Percentiles rank a stretch among this genome's conserved stretches.
phyloP scores from a whole-genome alignment of 2,888 invertebrate species.

The Zele albiditarsus region DNA sequence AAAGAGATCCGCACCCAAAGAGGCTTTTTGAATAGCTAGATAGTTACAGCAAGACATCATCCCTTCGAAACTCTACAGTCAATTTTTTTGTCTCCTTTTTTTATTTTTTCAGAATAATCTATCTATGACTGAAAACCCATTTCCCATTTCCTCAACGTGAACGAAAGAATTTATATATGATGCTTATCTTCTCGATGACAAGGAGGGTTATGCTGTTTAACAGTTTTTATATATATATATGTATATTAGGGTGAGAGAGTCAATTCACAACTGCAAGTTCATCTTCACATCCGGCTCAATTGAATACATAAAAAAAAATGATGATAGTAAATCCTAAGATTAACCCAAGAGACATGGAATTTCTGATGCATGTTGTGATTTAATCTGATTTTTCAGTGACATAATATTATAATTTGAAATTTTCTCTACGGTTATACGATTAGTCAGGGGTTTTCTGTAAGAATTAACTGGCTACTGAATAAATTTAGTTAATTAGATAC shows the following conservation, averaged over 20 bases:
- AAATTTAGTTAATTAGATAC: too few species aligned
- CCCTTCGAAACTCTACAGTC: not conserved
- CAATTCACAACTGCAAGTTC: not conserved
- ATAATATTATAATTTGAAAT: not conserved
- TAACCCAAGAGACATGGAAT: not conserved
- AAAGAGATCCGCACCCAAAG: not conserved
- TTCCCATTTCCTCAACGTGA: not conserved
- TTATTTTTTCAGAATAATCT: not conserved
- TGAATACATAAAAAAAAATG: not conserved
- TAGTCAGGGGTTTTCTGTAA: too few species aligned
- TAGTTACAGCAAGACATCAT: conserved; percentile 1
- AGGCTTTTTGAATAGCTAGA: not conserved
- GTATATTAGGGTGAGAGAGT: not conserved
- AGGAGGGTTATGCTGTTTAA: not conserved
- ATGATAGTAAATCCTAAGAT: not conserved
- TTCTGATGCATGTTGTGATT: not conserved
- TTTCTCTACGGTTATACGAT: too few species aligned
- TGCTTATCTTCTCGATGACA: not conserved
- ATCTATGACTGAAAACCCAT: not conserved
- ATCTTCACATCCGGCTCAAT: conserved; percentile 1
- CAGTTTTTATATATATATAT: not conserved
- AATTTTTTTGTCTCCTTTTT: not conserved
- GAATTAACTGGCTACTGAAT: too few species aligned
- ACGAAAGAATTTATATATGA: not conserved
- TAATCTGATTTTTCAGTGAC: conserved; percentile 14